phyloP scores from a whole-genome alignment of 2,888 invertebrate species.

The Automeris io region DNA sequence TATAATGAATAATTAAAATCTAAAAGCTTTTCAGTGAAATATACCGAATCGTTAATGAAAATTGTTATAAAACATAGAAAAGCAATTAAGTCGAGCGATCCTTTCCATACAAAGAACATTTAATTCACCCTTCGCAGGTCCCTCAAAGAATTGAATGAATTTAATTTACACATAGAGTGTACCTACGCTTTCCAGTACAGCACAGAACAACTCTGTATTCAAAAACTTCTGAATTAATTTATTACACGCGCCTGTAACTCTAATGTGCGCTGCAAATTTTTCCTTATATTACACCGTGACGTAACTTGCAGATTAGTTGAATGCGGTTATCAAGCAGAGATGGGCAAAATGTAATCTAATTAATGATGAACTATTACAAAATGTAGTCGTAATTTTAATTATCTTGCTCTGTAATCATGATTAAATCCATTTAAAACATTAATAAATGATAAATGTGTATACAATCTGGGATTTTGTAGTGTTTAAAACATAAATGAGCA shows the following conservation, averaged over 20 bases:
- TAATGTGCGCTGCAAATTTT: not conserved
- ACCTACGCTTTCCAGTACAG: not conserved
- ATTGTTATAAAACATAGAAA: conserved; percentile 1
- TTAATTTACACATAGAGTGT: not conserved
- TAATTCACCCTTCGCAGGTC: not conserved
- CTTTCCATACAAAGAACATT: not conserved
- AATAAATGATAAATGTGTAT: no score
- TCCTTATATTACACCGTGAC: not conserved
- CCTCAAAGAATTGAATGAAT: not conserved
- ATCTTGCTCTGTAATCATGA: no score
- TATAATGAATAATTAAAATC: no score
- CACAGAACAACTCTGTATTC: not conserved
- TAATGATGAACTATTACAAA: no score
- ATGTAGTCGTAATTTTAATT: no score
- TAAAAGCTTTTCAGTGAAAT: no score
- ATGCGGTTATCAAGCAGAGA: no score
- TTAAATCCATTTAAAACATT: no score
- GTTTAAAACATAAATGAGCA: no score
- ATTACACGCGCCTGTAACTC: not conserved
- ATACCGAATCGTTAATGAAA: not conserved
- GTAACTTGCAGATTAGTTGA: no score
- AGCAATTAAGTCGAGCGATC: not conserved
- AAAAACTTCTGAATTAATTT: not conserved
- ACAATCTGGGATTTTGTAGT: no score
- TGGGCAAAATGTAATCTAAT: no score